Evolutionary conservation across 2,113 vertebrate species (phyloP), one percentile per base, ranked within the genome.

Genomic region (Columbina picui): DNA sequence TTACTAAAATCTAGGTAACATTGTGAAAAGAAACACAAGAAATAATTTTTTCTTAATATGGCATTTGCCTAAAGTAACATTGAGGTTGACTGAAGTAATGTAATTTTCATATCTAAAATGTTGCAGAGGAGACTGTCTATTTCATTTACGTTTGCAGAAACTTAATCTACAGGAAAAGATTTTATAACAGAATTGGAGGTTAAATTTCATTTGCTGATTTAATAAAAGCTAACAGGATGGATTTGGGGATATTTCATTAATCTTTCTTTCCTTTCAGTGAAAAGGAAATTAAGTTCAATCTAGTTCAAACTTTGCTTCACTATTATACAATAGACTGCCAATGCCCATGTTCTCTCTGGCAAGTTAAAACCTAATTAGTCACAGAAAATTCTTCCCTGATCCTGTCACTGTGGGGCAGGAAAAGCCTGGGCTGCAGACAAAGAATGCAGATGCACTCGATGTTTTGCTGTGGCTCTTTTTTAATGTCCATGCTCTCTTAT

Each of bases 181-280:
- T 92, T 97, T 96, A 87, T 81, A 97, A 97, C 98, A 97, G 98
- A 97, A 98, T 97, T 97, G 97, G 95, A 97, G 98, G 97, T 99
- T 98, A 97, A 98, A 98, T 99, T 99, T 99, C 99, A 98, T 98
- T 98, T 98, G 97, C 98, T 99, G 99, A 99, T 99, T 99, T 99
- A 99, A 99, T 99, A 99, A 99, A 99, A 99, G 98, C 98, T 98
- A 99, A 99, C 99, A 99, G 99, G 99, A 99, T 98, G 98, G 99
- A 99, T 99, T 99, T 99, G 98, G 98, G 98, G 99, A 99, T 99
- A 99, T 99, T 99, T 99, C 98, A 99, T 99, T 99, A 99, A 99
- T 99, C 99, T 99, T 98, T 98, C 98, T 98, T 98, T 98, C 98
- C 98, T 99, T 98, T 99, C 98, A 98, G 98, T 98, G 98, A 98